Percentiles rank a stretch among this genome's conserved stretches.
Evolutionary conservation across 2,797 vertebrate species (phyloP).

Genomic region (Agapornis canus): DNA sequence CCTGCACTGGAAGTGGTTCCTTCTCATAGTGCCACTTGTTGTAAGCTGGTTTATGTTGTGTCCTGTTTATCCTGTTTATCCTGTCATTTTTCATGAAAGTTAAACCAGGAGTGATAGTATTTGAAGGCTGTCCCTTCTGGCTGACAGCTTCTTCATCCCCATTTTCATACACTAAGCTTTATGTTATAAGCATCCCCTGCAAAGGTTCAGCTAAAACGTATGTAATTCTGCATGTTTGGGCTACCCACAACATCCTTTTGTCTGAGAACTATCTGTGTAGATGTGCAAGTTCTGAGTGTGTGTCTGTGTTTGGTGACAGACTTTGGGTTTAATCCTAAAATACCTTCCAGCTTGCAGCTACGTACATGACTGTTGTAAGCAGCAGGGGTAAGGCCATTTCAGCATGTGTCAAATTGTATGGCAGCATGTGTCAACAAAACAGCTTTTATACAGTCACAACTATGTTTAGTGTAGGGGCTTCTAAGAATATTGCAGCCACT

Average conservation of each 20-base stretch:
- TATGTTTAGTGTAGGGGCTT: neutral
- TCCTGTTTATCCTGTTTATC: no score
- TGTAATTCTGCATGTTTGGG: rapidly evolving
- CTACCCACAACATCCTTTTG: neutral
- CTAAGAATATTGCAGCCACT: neutral
- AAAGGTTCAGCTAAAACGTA: neutral
- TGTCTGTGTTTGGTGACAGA: neutral
- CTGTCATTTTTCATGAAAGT: neutral
- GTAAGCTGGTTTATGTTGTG: neutral
- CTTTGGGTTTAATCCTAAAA: neutral
- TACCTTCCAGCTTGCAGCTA: neutral
- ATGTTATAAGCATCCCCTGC: neutral
- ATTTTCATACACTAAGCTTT: neutral
- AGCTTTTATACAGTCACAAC: neutral
- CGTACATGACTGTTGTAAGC: neutral
- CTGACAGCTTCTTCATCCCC: neutral
- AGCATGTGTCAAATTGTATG: neutral
- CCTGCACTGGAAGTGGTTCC: neutral
- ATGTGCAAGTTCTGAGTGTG: neutral
- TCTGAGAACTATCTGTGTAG: neutral
- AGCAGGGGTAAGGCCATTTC: neutral
- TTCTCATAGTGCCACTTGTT: neutral
- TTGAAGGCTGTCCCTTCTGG: conserved; percentile 20
- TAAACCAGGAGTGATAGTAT: neutral
- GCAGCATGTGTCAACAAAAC: neutral